Evolutionary conservation across 2,113 vertebrate species (phyloP).

Genomic region (Tetraodon nigroviridis): DNA sequence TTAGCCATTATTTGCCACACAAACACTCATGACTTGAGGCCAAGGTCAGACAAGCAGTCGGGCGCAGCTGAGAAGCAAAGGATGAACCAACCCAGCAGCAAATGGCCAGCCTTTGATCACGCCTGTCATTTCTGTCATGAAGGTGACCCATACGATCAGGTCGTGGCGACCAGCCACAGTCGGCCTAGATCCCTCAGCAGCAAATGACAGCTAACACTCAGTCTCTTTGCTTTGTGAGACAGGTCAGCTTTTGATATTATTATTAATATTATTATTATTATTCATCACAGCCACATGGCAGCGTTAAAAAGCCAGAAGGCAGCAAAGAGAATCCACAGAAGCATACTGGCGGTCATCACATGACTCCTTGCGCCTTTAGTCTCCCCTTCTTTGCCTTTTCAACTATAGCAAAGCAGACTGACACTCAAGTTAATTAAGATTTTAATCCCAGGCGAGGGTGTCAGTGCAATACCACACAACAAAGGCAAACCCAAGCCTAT

Average conservation of each 20-base stretch:
- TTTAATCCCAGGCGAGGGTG: slow-evolving; percentile 65
- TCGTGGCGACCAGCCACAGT: slow-evolving; percentile 23
- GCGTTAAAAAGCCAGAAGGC: slow-evolving; percentile 12
- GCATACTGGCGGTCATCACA: slow-evolving; percentile 24
- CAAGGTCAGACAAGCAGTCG: slow-evolving; percentile 60
- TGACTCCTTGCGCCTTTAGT: slow-evolving; percentile 25
- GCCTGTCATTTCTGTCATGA: slow-evolving; percentile 59
- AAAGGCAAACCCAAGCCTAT: slow-evolving; percentile 46
- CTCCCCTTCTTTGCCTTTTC: slow-evolving; percentile 32
- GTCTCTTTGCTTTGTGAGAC: slow-evolving; percentile 2
- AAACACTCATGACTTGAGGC: slow-evolving; percentile 44
- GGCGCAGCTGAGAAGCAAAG: slow-evolving; percentile 55
- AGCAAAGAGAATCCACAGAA: slow-evolving; percentile 7
- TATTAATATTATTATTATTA: slow-evolving; percentile 11
- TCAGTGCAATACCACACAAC: slow-evolving; percentile 51
- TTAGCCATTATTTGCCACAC: slow-evolving; percentile 60
- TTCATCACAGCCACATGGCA: slow-evolving; percentile 31
- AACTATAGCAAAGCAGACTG: slow-evolving; percentile 41
- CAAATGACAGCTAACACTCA: slow-evolving; percentile 18
- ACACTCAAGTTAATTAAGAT: slow-evolving; percentile 72
- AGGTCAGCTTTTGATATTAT: slow-evolving; percentile 10
- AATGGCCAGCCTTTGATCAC: slow-evolving; percentile 69
- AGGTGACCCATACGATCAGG: slow-evolving; percentile 63
- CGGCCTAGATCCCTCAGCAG: slow-evolving; percentile 8
- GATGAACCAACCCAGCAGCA: slow-evolving; percentile 54